Evolutionary conservation across 2,113 vertebrate species (phyloP).

Genomic region (Melanotaenia duboulayi): DNA sequence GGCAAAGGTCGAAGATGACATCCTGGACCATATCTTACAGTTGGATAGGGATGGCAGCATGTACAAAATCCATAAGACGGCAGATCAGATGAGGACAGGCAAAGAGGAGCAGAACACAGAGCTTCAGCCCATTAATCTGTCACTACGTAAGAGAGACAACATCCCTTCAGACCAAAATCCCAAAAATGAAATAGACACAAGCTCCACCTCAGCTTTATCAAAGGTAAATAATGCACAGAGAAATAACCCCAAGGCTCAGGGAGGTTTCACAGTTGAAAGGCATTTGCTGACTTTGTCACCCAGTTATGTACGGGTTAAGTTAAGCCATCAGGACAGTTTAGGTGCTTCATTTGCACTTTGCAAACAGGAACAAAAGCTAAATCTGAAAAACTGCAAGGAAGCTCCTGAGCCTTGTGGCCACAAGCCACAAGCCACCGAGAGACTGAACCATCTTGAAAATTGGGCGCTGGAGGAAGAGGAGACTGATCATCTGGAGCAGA

Average conservation of each 20-base stretch:
- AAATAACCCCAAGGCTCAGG: background rate
- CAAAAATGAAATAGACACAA: background rate
- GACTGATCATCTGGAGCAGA: background rate
- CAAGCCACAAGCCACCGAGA: too few relatives aligned
- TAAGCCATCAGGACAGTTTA: background rate
- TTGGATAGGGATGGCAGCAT: constrained; percentile 1
- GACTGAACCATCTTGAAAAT: background rate
- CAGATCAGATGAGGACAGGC: background rate
- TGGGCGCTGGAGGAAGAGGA: constrained; percentile 28
- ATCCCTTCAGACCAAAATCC: background rate
- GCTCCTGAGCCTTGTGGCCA: background rate
- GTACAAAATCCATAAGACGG: background rate
- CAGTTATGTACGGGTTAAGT: background rate
- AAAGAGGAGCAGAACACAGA: background rate
- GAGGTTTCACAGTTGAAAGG: background rate
- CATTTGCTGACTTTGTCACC: background rate
- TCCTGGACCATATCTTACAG: background rate
- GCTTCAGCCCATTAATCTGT: background rate
- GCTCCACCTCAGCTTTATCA: background rate
- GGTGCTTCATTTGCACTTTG: background rate
- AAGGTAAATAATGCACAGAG: background rate
- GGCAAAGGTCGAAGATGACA: background rate
- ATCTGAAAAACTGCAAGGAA: background rate
- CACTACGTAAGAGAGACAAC: background rate
- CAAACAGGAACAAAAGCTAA: constrained; percentile 1